These are phyloP conservation scores for Mus spretus DNA, from an alignment of 2,797 vertebrate species.

Conservation along the genomic window DNA sequence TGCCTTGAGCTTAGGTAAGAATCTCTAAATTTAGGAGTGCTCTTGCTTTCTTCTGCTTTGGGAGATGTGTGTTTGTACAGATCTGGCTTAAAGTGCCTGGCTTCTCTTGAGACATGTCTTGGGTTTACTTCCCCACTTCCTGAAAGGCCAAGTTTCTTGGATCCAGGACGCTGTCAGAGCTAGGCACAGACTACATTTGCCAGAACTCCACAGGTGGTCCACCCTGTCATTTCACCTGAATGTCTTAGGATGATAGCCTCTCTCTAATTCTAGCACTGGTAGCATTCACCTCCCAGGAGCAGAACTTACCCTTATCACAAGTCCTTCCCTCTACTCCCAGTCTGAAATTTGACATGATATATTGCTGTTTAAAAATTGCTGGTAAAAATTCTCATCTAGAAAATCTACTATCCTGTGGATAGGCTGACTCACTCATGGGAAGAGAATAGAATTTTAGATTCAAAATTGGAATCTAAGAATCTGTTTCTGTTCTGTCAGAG, in stretches of 20 bases:
- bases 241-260: not conserved
- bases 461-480: not conserved
- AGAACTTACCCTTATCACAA: not conserved
- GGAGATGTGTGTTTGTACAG: not conserved
- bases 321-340: too few relatives aligned
- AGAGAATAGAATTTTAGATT: not conserved
- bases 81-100: not conserved
- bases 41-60: not conserved
- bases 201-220: accelerated
- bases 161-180: not conserved
- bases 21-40: not conserved
- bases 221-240: too few relatives aligned
- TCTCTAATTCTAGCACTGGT: too few relatives aligned
- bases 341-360: not conserved
- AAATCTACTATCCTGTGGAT: not conserved
- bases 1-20: not conserved
- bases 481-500: not conserved
- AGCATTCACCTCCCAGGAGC: accelerated
- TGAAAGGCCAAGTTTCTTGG: not conserved
- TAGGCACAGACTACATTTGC: not conserved
- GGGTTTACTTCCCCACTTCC: not conserved
- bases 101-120: not conserved
- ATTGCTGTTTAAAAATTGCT: not conserved
- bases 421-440: not conserved
- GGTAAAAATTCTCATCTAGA: not conserved